These are phyloP conservation scores for Apamea epomidion DNA, from an alignment of 2,888 invertebrate genomes.

Conservation along the genomic window DNA sequence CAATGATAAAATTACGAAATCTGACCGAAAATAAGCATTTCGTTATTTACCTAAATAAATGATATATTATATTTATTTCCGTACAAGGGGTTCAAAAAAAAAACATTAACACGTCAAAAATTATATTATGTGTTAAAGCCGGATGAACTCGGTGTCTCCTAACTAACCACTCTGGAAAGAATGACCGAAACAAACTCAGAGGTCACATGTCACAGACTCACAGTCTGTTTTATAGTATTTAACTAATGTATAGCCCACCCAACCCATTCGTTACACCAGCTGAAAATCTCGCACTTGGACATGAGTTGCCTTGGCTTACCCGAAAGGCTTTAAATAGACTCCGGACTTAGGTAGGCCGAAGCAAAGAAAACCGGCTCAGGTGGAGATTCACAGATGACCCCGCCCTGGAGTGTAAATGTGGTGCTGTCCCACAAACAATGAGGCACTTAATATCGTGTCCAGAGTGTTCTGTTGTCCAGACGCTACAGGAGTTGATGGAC, in stretches of 20 bases:
- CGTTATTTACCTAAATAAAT: background rate
- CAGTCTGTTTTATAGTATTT: background rate
- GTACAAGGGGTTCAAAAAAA: background rate
- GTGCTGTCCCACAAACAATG: too few species aligned
- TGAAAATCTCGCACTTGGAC: background rate
- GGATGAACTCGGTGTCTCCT: background rate
- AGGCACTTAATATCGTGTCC: too few species aligned
- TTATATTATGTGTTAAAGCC: background rate
- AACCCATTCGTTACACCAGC: background rate
- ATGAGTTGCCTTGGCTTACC: background rate
- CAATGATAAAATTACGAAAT: background rate
- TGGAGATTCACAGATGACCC: background rate
- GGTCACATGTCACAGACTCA: background rate
- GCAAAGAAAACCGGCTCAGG: background rate
- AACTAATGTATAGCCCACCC: background rate
- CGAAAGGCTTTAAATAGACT: background rate
- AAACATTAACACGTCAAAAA: background rate
- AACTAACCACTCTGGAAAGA: background rate
- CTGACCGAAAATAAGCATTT: background rate
- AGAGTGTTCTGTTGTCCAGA: background rate
- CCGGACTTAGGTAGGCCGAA: background rate
- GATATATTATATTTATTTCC: background rate
- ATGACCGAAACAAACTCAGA: background rate
- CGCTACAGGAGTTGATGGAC: background rate
- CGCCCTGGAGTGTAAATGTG: background rate